Conservation (phyloP, 2,113 vertebrate species). For the Mesitornis unicolor region DNA sequence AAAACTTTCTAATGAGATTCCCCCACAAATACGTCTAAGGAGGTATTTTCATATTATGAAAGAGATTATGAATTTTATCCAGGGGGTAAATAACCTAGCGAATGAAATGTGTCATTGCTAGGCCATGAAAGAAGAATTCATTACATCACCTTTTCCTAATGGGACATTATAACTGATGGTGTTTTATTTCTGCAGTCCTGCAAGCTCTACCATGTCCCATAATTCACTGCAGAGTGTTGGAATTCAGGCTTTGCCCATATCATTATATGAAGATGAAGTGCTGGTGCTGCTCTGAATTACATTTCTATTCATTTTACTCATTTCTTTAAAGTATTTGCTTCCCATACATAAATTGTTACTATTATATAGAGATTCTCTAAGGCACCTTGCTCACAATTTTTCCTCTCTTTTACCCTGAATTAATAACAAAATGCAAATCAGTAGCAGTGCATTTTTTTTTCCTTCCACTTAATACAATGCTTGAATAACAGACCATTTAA, state of each 20-base stretch:
- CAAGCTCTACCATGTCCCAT: constrained; percentile 31
- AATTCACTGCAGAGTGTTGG: constrained; percentile 43
- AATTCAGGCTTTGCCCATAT: constrained; percentile 31
- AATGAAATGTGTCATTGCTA: constrained; percentile 71
- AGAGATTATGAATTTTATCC: constrained; percentile 58
- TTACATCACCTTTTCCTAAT: constrained; percentile 71
- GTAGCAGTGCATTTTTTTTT: not conserved
- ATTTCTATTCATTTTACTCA: constrained; percentile 48
- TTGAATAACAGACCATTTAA: constrained; percentile 35
- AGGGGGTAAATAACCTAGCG: constrained; percentile 65
- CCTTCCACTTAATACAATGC: not conserved
- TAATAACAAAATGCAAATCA: constrained; percentile 63
- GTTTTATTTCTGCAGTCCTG: constrained; percentile 39
- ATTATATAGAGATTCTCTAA: constrained; percentile 1
- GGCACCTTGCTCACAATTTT: constrained; percentile 22
- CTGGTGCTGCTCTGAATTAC: constrained; percentile 7
- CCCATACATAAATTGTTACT: constrained; percentile 32
- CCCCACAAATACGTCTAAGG: not conserved
- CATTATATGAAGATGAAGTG: constrained; percentile 42
- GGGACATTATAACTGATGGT: constrained; percentile 50
- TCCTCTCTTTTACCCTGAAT: constrained; percentile 31
- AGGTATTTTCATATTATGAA: constrained; percentile 55
- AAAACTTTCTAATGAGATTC: constrained; percentile 42
- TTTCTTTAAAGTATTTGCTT: constrained; percentile 43
- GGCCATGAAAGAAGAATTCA: constrained; percentile 72